A percentile compares a stretch with the other conserved stretches of the same genome.
Conservation (phyloP, 2,113 vertebrate genomes). For the Gallinago undulata region DNA sequence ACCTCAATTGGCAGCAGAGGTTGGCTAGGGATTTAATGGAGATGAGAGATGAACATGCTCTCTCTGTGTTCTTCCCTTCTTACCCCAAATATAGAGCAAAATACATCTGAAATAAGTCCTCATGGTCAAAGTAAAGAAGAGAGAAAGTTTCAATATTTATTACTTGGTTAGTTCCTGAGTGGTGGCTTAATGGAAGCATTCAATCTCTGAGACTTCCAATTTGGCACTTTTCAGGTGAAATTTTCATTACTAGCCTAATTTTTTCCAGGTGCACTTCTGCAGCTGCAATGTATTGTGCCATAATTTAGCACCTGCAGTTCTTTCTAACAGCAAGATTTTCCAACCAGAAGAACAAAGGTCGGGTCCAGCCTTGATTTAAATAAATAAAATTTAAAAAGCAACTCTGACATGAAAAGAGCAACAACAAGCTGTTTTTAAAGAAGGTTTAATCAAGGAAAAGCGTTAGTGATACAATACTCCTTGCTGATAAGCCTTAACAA, state of each 20-base stretch:
- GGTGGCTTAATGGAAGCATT: constrained; percentile 54
- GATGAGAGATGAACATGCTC: neutral
- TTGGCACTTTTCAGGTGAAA: constrained; percentile 69
- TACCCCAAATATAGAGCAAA: constrained; percentile 9
- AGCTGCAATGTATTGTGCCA: constrained; percentile 33
- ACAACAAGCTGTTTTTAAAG: neutral
- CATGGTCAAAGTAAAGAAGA: constrained; percentile 17
- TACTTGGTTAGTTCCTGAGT: constrained; percentile 27
- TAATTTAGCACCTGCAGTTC: constrained; percentile 66
- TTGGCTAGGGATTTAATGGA: constrained; percentile 41
- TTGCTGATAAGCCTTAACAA: neutral
- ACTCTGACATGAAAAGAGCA: neutral
- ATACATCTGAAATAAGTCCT: constrained; percentile 19
- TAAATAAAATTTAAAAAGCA: constrained; percentile 12
- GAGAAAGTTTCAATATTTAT: constrained; percentile 49
- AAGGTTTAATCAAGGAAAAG: constrained; percentile 18
- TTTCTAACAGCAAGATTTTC: constrained; percentile 34
- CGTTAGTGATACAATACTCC: neutral
- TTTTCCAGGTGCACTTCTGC: constrained; percentile 63
- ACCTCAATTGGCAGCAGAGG: constrained; percentile 39
- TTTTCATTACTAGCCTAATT: constrained; percentile 65
- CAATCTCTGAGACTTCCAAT: constrained; percentile 56
- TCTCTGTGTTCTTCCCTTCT: constrained; percentile 1
- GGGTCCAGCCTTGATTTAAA: constrained; percentile 37
- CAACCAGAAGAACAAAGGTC: constrained; percentile 38